Evolutionary conservation across 1,140 invertebrate species (phyloP).

Genomic region (Zaprionus gabonicus): DNA sequence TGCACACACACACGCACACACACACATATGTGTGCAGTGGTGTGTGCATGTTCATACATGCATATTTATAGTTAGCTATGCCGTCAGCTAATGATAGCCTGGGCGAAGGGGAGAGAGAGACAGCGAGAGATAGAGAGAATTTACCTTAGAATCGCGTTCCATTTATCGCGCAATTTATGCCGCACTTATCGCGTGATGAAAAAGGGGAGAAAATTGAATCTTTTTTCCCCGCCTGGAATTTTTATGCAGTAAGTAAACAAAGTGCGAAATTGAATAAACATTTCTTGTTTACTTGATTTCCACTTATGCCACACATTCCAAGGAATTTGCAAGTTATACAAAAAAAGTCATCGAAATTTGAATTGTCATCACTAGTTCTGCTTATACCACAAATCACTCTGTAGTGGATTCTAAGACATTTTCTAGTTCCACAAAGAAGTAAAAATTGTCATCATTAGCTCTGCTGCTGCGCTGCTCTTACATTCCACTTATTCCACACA

Average conservation of each 20-base stretch:
- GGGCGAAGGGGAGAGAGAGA: background rate
- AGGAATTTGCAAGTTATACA: background rate
- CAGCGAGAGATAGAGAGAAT: background rate
- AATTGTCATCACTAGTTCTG: constrained; percentile 33
- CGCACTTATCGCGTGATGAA: constrained; percentile 1
- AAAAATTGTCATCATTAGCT: constrained; percentile 28
- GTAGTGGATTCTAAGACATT: background rate
- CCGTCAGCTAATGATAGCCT: constrained; percentile 47
- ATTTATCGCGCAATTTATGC: constrained; percentile 11
- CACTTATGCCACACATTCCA: background rate
- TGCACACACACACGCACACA: constrained; percentile 15
- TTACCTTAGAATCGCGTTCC: background rate
- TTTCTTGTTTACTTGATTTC: background rate
- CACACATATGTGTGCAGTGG: background rate
- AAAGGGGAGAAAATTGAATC: background rate
- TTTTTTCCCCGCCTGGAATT: background rate
- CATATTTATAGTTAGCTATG: constrained; percentile 27
- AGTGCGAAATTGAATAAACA: constrained; percentile 1
- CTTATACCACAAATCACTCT: background rate
- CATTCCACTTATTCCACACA: background rate
- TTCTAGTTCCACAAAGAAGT: background rate
- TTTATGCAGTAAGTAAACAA: constrained; percentile 6
- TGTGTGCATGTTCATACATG: constrained; percentile 2
- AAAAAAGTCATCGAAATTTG: no score
- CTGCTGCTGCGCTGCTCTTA: background rate